These are phyloP conservation scores for Chascanopsetta lugubris DNA, from an alignment of 2,113 vertebrate genomes.

Conservation along the genomic window DNA sequence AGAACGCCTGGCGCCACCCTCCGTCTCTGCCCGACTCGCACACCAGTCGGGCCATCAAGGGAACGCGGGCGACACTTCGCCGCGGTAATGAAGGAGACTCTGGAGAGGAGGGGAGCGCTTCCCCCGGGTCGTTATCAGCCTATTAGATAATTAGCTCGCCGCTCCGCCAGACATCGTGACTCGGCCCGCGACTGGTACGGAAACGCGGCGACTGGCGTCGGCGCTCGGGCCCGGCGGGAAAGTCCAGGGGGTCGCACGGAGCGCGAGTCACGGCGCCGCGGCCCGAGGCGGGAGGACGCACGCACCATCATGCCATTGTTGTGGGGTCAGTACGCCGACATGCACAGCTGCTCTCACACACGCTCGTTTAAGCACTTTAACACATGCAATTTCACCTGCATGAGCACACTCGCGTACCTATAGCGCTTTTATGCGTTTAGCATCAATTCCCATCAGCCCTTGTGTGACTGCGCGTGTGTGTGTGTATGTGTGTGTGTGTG, in stretches of 20 bases:
- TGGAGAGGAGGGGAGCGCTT: slow-evolving; percentile 21
- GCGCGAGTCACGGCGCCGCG: background rate
- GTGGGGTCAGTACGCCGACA: slow-evolving; percentile 15
- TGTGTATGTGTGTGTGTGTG: background rate
- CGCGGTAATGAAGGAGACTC: slow-evolving; percentile 42
- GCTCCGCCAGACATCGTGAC: slow-evolving; percentile 32
- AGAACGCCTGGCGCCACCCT: slow-evolving; percentile 34
- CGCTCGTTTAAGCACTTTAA: slow-evolving; percentile 33
- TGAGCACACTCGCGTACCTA: slow-evolving; percentile 12
- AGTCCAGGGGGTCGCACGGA: slow-evolving; percentile 2
- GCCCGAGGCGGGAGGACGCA: slow-evolving; percentile 11
- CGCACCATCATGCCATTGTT: slow-evolving; percentile 19
- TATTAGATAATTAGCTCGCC: slow-evolving; percentile 62
- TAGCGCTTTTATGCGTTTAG: slow-evolving; percentile 10
- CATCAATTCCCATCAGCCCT: slow-evolving; percentile 19
- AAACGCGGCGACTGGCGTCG: slow-evolving; percentile 22
- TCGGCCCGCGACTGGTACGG: slow-evolving; percentile 18
- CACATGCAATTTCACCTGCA: slow-evolving; percentile 23
- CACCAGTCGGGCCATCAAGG: slow-evolving; percentile 49
- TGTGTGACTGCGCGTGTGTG: background rate
- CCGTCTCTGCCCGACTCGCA: slow-evolving; percentile 28
- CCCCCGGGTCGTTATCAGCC: slow-evolving; percentile 60
- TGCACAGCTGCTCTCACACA: slow-evolving; percentile 25
- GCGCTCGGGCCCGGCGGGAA: slow-evolving; percentile 1
- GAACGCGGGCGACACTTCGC: slow-evolving; percentile 39